phyloP scores from a whole-genome alignment of 2,888 invertebrate genomes.

The Plutella xylostella region DNA sequence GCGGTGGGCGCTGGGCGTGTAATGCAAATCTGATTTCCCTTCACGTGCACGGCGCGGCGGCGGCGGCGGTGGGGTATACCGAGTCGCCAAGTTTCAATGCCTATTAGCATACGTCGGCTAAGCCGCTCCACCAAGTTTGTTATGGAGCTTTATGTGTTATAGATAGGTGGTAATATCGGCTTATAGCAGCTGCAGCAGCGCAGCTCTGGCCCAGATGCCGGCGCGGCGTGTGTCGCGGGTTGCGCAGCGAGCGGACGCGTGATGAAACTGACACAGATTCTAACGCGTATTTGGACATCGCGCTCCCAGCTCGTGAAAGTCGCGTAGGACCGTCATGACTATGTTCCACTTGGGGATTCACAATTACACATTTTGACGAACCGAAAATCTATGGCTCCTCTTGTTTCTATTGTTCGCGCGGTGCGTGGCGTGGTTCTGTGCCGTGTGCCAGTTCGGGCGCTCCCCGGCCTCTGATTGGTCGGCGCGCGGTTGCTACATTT shows the following conservation, averaged over 20 bases:
- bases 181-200: background rate
- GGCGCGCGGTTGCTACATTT: constrained; percentile 60
- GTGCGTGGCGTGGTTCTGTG: constrained; percentile 36
- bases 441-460: constrained; percentile 58
- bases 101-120: background rate
- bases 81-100: background rate
- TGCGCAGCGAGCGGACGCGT: constrained; percentile 59
- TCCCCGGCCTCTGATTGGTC: constrained; percentile 59
- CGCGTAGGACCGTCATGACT: constrained; percentile 56
- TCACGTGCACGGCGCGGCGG: constrained; percentile 13
- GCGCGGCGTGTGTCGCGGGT: too few relatives aligned
- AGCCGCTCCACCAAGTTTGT: background rate
- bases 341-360: constrained; percentile 52
- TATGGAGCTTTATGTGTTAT: background rate
- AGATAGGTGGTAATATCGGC: background rate
- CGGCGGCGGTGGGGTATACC: background rate
- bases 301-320: constrained; percentile 65
- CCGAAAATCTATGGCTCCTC: constrained; percentile 38
- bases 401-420: constrained; percentile 46
- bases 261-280: constrained; percentile 70
- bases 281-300: constrained; percentile 68
- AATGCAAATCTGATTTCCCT: constrained; percentile 16
- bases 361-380: constrained; percentile 53
- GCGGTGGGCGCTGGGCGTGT: constrained; percentile 12
- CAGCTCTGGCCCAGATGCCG: constrained; percentile 11